These are phyloP conservation scores for Battus philenor DNA, from an alignment of 1,140 invertebrate species.

Conservation along the genomic window DNA sequence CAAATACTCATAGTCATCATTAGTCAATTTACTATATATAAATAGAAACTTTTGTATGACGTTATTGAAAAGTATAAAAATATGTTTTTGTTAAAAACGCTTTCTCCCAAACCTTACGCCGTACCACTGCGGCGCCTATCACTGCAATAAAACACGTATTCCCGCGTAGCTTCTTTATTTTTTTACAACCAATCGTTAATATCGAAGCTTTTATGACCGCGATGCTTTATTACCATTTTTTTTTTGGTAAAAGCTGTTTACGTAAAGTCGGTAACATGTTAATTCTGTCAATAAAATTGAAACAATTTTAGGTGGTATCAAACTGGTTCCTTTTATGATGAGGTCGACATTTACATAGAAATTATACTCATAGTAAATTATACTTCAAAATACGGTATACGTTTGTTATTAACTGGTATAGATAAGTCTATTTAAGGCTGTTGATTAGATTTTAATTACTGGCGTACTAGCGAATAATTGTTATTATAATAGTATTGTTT, in stretches of 20 bases:
- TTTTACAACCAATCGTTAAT: constrained; percentile 65
- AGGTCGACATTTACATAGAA: constrained; percentile 19
- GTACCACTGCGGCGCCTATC: constrained; percentile 41
- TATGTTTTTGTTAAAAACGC: neutral
- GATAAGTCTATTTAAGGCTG: constrained; percentile 2
- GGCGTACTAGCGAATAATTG: too few species aligned
- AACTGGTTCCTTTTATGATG: constrained; percentile 24
- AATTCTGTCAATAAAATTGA: constrained; percentile 58
- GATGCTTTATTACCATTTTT: constrained; percentile 49
- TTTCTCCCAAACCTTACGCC: constrained; percentile 8
- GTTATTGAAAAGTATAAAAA: too few species aligned
- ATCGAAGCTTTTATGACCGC: constrained; percentile 54
- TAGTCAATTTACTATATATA: too few species aligned
- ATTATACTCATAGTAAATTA: constrained; percentile 15
- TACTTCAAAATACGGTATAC: neutral
- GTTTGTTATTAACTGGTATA: neutral
- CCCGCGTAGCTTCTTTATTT: constrained; percentile 51
- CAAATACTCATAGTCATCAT: too few species aligned
- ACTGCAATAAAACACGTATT: constrained; percentile 50
- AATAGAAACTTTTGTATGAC: too few species aligned
- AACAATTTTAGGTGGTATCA: constrained; percentile 20
- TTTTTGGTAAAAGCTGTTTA: constrained; percentile 36
- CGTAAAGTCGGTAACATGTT: constrained; percentile 57
- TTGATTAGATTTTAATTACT: too few species aligned
- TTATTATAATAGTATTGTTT: too few species aligned